These are phyloP conservation scores for Trisateles emortualis DNA, from an alignment of 2,888 invertebrate species.

Conservation along the genomic window DNA sequence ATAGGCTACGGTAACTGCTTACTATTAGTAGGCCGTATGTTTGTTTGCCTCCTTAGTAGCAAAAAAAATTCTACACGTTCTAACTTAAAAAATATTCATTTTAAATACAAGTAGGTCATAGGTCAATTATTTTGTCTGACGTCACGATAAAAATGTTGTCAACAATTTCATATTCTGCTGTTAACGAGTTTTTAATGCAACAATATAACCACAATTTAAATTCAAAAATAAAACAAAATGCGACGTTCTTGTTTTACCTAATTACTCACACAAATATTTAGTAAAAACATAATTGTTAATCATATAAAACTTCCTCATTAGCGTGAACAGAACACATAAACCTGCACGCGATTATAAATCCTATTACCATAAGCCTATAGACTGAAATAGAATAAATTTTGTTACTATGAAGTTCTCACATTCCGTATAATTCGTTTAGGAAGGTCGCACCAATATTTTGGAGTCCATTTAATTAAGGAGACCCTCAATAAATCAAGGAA, in stretches of 20 bases:
- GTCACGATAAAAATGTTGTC: too few relatives aligned
- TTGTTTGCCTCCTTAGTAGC: too few relatives aligned
- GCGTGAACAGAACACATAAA: constrained; percentile 25
- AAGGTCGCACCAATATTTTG: constrained; percentile 66
- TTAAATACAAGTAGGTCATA: too few relatives aligned
- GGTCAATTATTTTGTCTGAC: too few relatives aligned
- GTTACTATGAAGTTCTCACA: constrained; percentile 40
- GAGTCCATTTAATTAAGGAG: constrained; percentile 60
- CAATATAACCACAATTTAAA: not conserved
- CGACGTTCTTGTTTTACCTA: constrained; percentile 30
- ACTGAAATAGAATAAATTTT: constrained; percentile 17
- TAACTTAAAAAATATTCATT: too few relatives aligned
- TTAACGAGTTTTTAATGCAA: not conserved
- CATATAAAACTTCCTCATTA: constrained; percentile 33
- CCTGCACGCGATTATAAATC: constrained; percentile 34
- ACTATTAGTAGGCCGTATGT: too few relatives aligned
- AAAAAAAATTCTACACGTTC: too few relatives aligned
- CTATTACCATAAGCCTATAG: constrained; percentile 11
- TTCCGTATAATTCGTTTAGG: constrained; percentile 48
- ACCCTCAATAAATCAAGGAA: constrained; percentile 50
- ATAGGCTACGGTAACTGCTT: too few relatives aligned
- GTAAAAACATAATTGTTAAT: constrained; percentile 28
- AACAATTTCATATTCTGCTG: too few relatives aligned
- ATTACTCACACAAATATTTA: constrained; percentile 35
- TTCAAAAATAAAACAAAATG: not conserved